Percentiles rank a stretch among this genome's conserved stretches.
Evolutionary conservation across 2,113 vertebrate genomes (phyloP).

Genomic region (Phaethornis superciliosus): DNA sequence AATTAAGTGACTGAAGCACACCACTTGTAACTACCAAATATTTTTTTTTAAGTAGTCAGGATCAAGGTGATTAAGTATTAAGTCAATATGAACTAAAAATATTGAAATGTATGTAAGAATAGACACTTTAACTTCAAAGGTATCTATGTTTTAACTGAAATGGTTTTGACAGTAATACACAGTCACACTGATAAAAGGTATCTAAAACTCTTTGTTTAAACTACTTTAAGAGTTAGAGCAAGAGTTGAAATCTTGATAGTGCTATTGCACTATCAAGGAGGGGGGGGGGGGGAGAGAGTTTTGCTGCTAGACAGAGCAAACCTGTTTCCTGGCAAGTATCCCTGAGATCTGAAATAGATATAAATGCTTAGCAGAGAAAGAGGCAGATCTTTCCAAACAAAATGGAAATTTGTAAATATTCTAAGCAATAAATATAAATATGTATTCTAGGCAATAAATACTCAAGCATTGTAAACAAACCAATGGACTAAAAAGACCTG

Average conservation of each 20-base stretch:
- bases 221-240: background rate
- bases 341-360: background rate
- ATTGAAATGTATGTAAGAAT: background rate
- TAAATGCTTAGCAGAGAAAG: background rate
- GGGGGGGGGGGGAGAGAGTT: no score
- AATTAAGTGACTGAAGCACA: background rate
- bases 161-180: background rate
- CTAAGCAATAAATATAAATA: background rate
- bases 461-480: background rate
- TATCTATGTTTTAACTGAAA: background rate
- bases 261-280: accelerated
- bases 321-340: background rate
- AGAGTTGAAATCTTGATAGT: background rate
- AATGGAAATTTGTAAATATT: background rate
- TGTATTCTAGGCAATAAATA: background rate
- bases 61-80: background rate
- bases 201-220: background rate
- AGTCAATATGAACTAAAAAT: background rate
- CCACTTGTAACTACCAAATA: background rate
- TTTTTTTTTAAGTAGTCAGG: background rate
- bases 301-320: background rate
- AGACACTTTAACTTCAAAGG: background rate
- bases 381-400: background rate
- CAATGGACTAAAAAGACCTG: background rate
- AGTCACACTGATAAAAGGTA: background rate